Percentiles rank a stretch among this genome's conserved stretches.
phyloP scores from a whole-genome alignment of 2,113 vertebrate species.

The Elephas maximus region DNA sequence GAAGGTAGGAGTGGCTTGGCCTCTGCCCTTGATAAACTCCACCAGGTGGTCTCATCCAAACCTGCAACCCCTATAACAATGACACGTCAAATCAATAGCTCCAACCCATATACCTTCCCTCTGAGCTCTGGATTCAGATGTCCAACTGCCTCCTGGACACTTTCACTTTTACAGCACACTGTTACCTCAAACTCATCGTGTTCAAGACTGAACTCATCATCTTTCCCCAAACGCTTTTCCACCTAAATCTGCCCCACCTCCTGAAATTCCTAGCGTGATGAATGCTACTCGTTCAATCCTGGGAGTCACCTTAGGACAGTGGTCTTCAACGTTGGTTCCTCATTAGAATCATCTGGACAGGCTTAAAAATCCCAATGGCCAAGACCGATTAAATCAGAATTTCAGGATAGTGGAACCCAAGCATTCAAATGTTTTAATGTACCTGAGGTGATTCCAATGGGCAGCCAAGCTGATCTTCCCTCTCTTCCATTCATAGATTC shows the following conservation, averaged over 20 bases:
- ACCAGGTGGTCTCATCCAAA: background rate
- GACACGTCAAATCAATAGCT: background rate
- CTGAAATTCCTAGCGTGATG: background rate
- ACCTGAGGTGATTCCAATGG: background rate
- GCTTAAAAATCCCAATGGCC: background rate
- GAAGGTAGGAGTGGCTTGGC: background rate
- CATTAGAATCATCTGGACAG: background rate
- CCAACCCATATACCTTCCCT: background rate
- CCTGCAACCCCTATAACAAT: background rate
- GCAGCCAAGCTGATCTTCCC: background rate
- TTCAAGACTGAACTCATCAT: background rate
- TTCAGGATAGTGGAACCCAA: background rate
- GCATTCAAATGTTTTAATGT: background rate
- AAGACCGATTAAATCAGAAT: background rate
- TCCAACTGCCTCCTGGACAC: background rate
- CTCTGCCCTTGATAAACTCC: background rate
- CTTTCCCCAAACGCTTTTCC: background rate
- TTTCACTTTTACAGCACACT: background rate
- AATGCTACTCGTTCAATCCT: background rate
- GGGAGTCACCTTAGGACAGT: background rate
- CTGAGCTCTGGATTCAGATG: background rate
- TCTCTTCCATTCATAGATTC: background rate
- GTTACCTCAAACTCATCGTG: background rate
- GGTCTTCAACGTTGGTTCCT: background rate
- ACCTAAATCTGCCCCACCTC: background rate